phyloP scores from a whole-genome alignment of 2,888 invertebrate genomes.

The Chydorus sphaericus region DNA sequence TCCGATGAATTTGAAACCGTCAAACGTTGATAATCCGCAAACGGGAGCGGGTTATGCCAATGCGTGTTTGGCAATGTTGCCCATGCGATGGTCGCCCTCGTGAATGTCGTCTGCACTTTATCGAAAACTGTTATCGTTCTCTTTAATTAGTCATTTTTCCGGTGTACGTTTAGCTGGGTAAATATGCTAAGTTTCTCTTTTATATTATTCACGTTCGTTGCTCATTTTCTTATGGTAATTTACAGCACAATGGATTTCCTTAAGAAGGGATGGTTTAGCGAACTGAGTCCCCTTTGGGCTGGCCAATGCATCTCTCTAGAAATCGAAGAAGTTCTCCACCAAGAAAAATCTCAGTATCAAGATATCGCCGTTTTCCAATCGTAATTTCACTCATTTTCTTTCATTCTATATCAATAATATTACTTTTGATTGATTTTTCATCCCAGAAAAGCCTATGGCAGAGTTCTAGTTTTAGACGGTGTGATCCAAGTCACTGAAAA shows the following conservation, averaged over 20 bases:
- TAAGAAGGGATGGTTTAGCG: constrained; percentile 81
- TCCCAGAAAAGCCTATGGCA: constrained; percentile 60
- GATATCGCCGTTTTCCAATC: constrained; percentile 70
- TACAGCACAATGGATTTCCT: constrained; percentile 61
- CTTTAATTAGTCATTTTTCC: too few relatives aligned
- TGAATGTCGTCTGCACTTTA: too few relatives aligned
- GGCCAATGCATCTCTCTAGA: constrained; percentile 76
- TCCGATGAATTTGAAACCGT: too few relatives aligned
- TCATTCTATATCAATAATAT: constrained; percentile 16
- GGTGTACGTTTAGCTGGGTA: too few relatives aligned
- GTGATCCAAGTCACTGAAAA: constrained; percentile 91
- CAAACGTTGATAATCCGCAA: too few relatives aligned
- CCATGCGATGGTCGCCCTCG: too few relatives aligned
- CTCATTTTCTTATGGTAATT: too few relatives aligned
- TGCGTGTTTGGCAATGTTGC: too few relatives aligned
- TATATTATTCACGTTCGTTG: too few relatives aligned
- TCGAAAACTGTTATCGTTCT: too few relatives aligned
- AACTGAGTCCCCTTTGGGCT: constrained; percentile 78
- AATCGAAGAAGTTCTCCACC: constrained; percentile 60
- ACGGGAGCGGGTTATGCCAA: too few relatives aligned
- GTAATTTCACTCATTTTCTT: constrained; percentile 32
- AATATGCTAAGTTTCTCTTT: too few relatives aligned
- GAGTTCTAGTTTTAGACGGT: constrained; percentile 77
- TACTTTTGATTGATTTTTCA: constrained; percentile 15
- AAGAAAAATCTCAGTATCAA: constrained; percentile 67